Conservation (phyloP, 2,888 invertebrate species). For the Anagyrus pseudococci region DNA sequence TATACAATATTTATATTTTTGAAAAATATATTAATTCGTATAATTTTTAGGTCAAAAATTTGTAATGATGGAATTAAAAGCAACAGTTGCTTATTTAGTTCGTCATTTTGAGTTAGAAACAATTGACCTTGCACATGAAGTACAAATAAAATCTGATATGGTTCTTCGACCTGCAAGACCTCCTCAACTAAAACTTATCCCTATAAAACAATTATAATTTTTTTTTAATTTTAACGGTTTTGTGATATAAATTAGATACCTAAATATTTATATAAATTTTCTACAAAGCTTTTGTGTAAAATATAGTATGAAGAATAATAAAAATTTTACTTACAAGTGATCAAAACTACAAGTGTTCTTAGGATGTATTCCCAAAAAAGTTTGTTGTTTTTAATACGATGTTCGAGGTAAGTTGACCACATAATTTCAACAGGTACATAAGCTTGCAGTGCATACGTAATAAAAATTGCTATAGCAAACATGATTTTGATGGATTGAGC, state of each 20-base stretch:
- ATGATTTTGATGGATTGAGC: constrained; percentile 70
- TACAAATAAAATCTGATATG: constrained; percentile 42
- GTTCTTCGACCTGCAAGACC: constrained; percentile 45
- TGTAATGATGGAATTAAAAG: constrained; percentile 51
- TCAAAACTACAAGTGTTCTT: constrained; percentile 64
- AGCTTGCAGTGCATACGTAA: constrained; percentile 86
- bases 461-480: constrained; percentile 75
- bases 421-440: constrained; percentile 87
- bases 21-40: not conserved
- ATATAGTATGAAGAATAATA: not conserved
- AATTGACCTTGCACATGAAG: constrained; percentile 45
- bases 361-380: constrained; percentile 65
- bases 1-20: not conserved
- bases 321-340: constrained; percentile 68
- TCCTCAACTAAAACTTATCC: constrained; percentile 43
- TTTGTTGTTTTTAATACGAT: constrained; percentile 54
- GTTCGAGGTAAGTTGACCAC: constrained; percentile 65
- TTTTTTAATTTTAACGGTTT: not conserved
- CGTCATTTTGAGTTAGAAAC: constrained; percentile 50
- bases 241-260: not conserved
- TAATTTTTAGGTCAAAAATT: constrained; percentile 44
- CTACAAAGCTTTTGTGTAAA: no score
- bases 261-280: no score
- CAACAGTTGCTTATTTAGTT: constrained; percentile 43
- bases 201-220: not conserved